Percentiles rank a stretch among this genome's conserved stretches.
phyloP scores from a whole-genome alignment of 2,113 vertebrate genomes.

The Cynocephalus volans region DNA sequence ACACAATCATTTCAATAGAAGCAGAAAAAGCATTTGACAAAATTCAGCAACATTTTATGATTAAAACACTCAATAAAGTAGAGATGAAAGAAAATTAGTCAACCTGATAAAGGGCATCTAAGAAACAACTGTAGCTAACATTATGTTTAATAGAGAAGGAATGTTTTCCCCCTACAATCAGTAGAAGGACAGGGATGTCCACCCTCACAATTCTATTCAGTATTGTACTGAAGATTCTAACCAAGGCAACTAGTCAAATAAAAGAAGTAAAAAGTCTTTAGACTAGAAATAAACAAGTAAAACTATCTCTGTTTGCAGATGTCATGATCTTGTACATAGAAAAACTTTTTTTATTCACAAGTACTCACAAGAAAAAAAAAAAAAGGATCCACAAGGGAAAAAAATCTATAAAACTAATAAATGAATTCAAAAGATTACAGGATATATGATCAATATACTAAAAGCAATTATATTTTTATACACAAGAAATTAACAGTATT shows the following conservation, averaged over 20 bases:
- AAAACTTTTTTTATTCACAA: background rate
- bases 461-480: background rate
- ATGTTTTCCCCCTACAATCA: background rate
- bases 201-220: background rate
- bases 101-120: background rate
- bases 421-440: background rate
- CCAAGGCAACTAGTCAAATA: background rate
- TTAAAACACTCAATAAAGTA: background rate
- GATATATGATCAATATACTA: background rate
- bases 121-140: background rate
- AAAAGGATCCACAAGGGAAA: background rate
- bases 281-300: background rate
- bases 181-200: background rate
- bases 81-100: background rate
- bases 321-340: background rate
- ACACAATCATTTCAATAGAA: background rate
- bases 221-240: background rate
- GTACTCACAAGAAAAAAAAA: background rate
- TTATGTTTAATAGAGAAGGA: background rate
- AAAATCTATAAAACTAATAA: background rate
- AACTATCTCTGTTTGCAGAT: background rate
- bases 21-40: slow-evolving; percentile 10
- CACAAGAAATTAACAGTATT: background rate
- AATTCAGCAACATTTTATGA: background rate
- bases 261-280: background rate